Base-by-base conservation (phyloP, 1,140 invertebrate genomes). In the Lerema accius region DNA sequence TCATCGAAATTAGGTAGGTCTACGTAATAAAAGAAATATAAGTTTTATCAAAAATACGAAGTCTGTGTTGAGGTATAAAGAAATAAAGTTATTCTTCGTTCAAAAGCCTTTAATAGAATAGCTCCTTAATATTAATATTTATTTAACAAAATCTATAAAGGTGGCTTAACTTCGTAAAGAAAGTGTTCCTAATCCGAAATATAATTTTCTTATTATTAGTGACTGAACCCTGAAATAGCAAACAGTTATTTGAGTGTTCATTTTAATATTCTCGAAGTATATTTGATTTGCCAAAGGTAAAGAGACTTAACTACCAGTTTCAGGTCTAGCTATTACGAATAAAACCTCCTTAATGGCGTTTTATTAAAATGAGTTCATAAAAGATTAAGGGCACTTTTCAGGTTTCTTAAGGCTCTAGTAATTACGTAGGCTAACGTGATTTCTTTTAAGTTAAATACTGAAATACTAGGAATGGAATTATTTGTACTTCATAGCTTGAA, bases 301-400 rank as follows among this genome's bases (percentile, higher is more conserved):
- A 55, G 39, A 55, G 23, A 55, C 11, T 42, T 55, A 17, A 17
- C 17, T 42, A 17, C 40, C 15, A 55, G 15, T 11, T 23, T 55
- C 28, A 32, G 28, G 4, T 32, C 6, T 9, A 26, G 16, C 19
- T 55, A 17, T 15, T 53, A 55, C 40, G 17, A 13, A 55, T 26
- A 26, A 42, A 55, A 35, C 14, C 14, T 48, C 17, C 23, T 37
- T 17, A 40, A 17, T 37, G 16, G 49, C 35, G 16, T 55, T 55
- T 55, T 55, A 55, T 55, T 55, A 55, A 55, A 53, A 55, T 53
- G 10, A 55, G 26, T 55, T 43, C 6, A 55, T 28, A 28, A 55
- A 55, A 19, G 23, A 43, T 28, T 43, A 43, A 28, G 42, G n/a
- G 10, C 19, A n/a, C 37, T 26, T 55, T 42, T 42, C 37, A 55